Evolutionary conservation across 2,797 vertebrate genomes (phyloP).

Genomic region (Huso huso): DNA sequence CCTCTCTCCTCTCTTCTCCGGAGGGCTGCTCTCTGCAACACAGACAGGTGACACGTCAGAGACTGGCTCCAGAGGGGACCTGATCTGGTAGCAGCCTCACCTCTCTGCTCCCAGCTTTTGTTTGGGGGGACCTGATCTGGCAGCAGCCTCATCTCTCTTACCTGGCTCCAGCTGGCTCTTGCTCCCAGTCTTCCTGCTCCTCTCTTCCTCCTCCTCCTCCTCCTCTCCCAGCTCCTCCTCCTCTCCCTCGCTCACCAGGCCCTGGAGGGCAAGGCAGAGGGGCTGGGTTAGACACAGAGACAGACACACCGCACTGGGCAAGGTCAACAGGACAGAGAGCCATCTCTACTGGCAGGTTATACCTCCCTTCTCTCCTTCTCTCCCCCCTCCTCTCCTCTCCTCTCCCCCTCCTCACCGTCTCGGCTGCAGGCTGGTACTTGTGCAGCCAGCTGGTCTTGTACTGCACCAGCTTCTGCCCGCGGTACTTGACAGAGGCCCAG

Average conservation of each 20-base stretch:
- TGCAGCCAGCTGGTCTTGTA: conserved; percentile 92
- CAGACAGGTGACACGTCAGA: no score
- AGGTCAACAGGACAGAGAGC: not conserved
- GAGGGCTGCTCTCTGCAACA: conserved; percentile 47
- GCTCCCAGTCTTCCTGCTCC: conserved; percentile 49
- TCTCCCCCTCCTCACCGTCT: conserved; percentile 70
- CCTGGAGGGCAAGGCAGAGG: conserved; percentile 36
- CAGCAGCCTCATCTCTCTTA: conserved; percentile 18
- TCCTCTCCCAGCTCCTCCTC: conserved; percentile 78
- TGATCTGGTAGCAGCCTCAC: not conserved
- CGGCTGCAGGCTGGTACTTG: conserved; percentile 77
- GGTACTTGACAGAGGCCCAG: conserved; percentile 91
- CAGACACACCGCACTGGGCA: not conserved
- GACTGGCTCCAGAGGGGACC: no score
- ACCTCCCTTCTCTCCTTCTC: not conserved
- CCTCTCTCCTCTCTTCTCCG: conserved; percentile 56
- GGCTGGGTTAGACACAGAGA: not conserved
- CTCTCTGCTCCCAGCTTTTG: conserved; percentile 30
- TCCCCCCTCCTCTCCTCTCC: conserved; percentile 12
- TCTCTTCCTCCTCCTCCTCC: conserved; percentile 66
- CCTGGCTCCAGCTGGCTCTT: conserved; percentile 65
- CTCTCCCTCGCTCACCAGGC: conserved; percentile 83
- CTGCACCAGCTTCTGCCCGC: conserved; percentile 90
- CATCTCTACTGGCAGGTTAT: not conserved
- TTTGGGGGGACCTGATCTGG: not conserved